Percentiles rank a stretch among this genome's conserved stretches.
These are phyloP conservation scores for Tachypleus tridentatus DNA, from an alignment of 1,140 invertebrate species.

Conservation along the genomic window DNA sequence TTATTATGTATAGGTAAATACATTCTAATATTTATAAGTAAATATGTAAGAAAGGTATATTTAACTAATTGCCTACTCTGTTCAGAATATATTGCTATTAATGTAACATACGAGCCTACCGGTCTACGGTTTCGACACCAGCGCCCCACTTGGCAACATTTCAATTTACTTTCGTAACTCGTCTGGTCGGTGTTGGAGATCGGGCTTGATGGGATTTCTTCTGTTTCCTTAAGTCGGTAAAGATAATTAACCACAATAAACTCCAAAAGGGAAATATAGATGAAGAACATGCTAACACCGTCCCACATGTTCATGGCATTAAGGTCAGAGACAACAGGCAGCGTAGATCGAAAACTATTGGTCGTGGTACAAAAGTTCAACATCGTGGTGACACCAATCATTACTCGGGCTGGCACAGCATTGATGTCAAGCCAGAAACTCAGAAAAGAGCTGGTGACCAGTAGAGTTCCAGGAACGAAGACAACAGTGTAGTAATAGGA, in stretches of 20 bases:
- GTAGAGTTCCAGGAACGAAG: slow-evolving; percentile 86
- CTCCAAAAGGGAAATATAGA: slow-evolving; percentile 80
- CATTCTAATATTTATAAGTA: no score
- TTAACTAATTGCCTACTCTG: no score
- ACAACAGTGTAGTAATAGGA: slow-evolving; percentile 92
- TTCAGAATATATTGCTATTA: no score
- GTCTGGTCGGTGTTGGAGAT: no score
- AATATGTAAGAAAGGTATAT: no score
- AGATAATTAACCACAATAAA: slow-evolving; percentile 92
- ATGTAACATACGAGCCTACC: no score
- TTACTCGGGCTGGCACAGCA: slow-evolving; percentile 76
- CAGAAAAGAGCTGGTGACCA: slow-evolving; percentile 87
- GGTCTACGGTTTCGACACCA: no score
- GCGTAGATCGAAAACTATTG: slow-evolving; percentile 43
- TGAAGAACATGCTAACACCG: slow-evolving; percentile 93
- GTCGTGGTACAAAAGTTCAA: slow-evolving; percentile 90
- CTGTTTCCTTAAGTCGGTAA: slow-evolving; percentile 40
- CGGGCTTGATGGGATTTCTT: no score
- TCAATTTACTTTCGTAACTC: no score
- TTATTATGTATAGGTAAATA: no score
- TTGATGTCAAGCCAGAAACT: slow-evolving; percentile 94
- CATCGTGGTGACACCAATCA: slow-evolving; percentile 75
- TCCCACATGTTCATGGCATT: slow-evolving; percentile 96
- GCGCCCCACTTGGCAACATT: no score
- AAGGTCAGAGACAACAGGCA: slow-evolving; percentile 82